Conservation (phyloP, 1,140 invertebrate species). For the Samia ricini region DNA sequence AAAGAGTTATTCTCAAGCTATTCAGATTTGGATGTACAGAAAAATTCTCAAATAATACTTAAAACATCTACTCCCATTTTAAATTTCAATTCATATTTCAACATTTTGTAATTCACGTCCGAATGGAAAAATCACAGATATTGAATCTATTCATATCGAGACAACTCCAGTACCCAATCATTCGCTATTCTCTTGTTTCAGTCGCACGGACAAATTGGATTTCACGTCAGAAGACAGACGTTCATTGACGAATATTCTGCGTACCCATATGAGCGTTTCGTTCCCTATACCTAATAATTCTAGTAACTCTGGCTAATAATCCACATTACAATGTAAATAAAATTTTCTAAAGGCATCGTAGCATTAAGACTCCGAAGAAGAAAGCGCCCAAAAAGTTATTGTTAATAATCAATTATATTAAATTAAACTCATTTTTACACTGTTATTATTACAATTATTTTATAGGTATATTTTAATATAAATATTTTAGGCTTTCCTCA, state of each 20-base stretch:
- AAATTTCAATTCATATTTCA: not conserved
- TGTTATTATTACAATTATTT: no score
- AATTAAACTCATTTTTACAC: no score
- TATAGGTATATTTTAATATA: no score
- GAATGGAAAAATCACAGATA: not conserved
- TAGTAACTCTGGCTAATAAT: no score
- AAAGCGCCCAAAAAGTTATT: no score
- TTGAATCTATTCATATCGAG: not conserved
- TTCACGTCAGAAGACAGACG: conserved; percentile 30
- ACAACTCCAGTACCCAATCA: conserved; percentile 14
- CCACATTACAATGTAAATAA: no score
- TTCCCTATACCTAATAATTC: not conserved
- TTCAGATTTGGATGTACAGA: not conserved
- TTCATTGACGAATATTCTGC: conserved; percentile 33
- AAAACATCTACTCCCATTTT: not conserved
- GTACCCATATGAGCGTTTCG: not conserved
- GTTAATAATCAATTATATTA: no score
- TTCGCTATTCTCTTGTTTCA: conserved; percentile 24
- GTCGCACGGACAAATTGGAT: conserved; percentile 28
- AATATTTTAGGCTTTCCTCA: no score
- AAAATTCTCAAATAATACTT: not conserved
- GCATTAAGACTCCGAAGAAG: no score
- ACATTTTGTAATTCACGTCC: not conserved
- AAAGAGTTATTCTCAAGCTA: not conserved
- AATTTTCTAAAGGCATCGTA: no score